phyloP scores from a whole-genome alignment of 1,140 invertebrate species.

The Mya arenaria region DNA sequence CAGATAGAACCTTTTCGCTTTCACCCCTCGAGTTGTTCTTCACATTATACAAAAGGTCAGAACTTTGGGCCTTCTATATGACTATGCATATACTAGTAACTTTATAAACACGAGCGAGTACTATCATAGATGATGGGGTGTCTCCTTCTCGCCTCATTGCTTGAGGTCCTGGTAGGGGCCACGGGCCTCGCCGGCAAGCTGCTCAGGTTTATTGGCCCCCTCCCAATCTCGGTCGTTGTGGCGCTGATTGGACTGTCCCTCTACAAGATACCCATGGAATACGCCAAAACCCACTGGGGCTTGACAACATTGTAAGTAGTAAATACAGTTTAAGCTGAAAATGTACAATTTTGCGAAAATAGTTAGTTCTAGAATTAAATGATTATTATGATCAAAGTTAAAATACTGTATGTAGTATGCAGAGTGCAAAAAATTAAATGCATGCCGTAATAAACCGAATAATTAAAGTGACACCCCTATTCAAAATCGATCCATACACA shows the following conservation, averaged over 20 bases:
- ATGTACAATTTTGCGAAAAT: not conserved
- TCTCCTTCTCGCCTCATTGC: conserved; percentile 89
- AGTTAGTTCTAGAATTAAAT: not conserved
- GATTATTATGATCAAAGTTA: not conserved
- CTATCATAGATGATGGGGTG: conserved; percentile 87
- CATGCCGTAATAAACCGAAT: no score
- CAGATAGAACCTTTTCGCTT: no score
- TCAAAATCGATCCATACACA: no score
- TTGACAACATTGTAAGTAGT: conserved; percentile 58
- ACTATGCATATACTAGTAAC: no score
- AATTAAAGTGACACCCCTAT: no score
- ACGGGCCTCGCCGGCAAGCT: conserved; percentile 79
- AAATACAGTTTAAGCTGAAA: no score
- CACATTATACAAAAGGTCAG: no score
- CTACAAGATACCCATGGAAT: conserved; percentile 70
- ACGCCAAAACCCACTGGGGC: conserved; percentile 56
- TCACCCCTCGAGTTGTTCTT: no score
- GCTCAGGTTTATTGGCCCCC: conserved; percentile 76
- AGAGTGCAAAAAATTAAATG: no score
- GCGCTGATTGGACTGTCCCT: conserved; percentile 78
- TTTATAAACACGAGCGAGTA: no score
- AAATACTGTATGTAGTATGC: no score
- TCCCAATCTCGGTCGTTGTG: conserved; percentile 73
- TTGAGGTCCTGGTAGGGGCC: conserved; percentile 89
- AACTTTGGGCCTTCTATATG: no score